Conservation (phyloP, 2,113 vertebrate genomes). For the Pipra filicauda region DNA sequence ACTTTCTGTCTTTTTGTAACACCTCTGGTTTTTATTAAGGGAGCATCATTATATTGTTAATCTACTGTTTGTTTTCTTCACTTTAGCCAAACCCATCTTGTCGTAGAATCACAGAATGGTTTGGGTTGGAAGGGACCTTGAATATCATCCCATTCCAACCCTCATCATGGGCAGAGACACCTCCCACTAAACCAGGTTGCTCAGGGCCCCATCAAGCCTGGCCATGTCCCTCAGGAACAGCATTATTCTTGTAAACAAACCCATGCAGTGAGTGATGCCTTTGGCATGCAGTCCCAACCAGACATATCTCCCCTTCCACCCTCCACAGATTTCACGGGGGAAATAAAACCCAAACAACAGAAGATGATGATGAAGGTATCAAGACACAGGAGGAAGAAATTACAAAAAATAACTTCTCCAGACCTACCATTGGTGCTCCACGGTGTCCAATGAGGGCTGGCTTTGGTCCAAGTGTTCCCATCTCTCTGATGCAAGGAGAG, state of each 20-base stretch:
- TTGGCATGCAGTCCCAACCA: not conserved
- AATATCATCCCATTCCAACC: not conserved
- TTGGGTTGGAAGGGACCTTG: not conserved
- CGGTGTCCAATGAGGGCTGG: constrained; percentile 87
- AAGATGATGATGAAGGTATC: not conserved
- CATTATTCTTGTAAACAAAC: not conserved
- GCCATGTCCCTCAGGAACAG: not conserved
- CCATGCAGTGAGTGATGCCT: not conserved
- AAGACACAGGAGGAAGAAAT: not conserved
- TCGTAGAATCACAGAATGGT: not conserved
- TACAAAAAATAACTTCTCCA: not conserved
- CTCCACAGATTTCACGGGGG: not conserved
- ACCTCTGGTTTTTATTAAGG: not conserved
- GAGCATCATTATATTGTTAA: not conserved
- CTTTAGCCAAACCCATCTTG: not conserved
- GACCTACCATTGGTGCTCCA: constrained; percentile 91
- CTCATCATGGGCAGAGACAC: not conserved
- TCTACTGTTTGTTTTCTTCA: not conserved
- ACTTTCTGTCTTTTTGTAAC: not conserved
- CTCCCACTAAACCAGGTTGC: not conserved
- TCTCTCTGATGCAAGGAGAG: constrained; percentile 88
- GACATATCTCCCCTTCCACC: not conserved
- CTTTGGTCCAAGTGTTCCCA: constrained; percentile 82
- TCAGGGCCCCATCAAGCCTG: not conserved
- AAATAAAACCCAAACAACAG: not conserved